These are phyloP conservation scores for Podarcis siculus DNA, from an alignment of 2,797 vertebrate genomes.

Conservation along the genomic window DNA sequence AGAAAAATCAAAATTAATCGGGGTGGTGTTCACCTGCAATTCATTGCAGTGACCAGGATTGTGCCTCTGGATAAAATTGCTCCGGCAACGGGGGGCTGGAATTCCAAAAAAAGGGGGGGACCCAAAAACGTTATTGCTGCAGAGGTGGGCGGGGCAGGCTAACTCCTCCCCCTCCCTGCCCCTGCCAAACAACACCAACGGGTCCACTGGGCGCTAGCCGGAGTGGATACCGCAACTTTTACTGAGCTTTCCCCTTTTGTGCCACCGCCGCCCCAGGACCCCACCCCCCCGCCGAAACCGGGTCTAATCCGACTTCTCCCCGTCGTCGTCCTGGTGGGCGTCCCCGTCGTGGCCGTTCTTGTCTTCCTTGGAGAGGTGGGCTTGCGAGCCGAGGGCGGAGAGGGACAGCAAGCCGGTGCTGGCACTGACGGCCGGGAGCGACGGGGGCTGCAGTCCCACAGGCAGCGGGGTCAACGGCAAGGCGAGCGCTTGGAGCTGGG, in stretches of 20 bases:
- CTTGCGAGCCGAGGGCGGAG: constrained; percentile 93
- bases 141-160: background rate
- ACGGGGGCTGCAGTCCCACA: constrained; percentile 90
- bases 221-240: constrained; percentile 52
- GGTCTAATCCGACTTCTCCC: constrained; percentile 93
- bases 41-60: too few relatives aligned
- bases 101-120: background rate
- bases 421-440: constrained; percentile 90
- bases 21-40: background rate
- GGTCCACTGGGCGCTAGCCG: constrained; percentile 10
- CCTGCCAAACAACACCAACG: background rate
- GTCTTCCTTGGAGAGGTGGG: constrained; percentile 96
- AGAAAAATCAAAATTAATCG: background rate
- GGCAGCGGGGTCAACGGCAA: constrained; percentile 94
- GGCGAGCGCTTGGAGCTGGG: constrained; percentile 96
- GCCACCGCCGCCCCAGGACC: background rate
- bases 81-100: background rate
- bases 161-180: background rate
- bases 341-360: constrained; percentile 93
- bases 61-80: background rate
- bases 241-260: constrained; percentile 27
- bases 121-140: constrained; percentile 26
- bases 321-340: constrained; percentile 92
- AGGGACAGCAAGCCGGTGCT: constrained; percentile 94
- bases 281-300: background rate